A percentile compares a stretch with the other conserved stretches of the same genome.
Evolutionary conservation across 2,888 invertebrate species (phyloP).

Genomic region (Elegia similella): DNA sequence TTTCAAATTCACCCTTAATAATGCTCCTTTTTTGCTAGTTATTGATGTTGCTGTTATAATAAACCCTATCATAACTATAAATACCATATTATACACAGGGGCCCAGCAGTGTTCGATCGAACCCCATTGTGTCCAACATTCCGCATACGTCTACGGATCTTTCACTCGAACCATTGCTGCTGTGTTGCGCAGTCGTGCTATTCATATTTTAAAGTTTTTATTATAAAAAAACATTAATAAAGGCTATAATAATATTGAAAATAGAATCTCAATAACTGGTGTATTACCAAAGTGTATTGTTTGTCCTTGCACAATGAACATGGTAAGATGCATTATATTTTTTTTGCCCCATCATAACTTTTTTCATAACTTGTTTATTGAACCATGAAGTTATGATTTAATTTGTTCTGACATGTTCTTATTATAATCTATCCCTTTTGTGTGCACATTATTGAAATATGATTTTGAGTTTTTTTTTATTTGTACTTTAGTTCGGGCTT

Average conservation of each 20-base stretch:
- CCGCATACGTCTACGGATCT: conserved; percentile 52
- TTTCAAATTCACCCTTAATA: neutral
- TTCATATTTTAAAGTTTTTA: conserved; percentile 47
- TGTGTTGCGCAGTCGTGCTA: conserved; percentile 66
- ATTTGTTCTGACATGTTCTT: conserved; percentile 77
- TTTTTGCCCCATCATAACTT: conserved; percentile 55
- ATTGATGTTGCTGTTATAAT: conserved; percentile 63
- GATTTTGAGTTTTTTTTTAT: conserved; percentile 25
- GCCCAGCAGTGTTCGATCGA: conserved; percentile 51
- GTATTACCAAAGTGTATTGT: conserved; percentile 59
- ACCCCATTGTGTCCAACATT: conserved; percentile 62
- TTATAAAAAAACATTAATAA: conserved; percentile 46
- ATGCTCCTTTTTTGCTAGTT: conserved; percentile 26
- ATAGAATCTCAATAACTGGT: conserved; percentile 60
- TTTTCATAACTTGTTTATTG: conserved; percentile 60
- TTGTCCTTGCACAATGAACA: conserved; percentile 71
- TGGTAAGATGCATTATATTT: conserved; percentile 72
- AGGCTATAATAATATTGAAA: conserved; percentile 48
- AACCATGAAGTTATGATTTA: conserved; percentile 77
- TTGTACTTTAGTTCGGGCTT: conserved; percentile 21
- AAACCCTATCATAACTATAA: conserved; percentile 60
- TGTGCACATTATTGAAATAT: conserved; percentile 27
- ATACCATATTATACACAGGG: conserved; percentile 50
- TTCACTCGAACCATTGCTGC: conserved; percentile 63
- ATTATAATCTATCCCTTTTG: conserved; percentile 52